Conservation (phyloP, 2,113 vertebrate genomes). For the Vombatus ursinus region DNA sequence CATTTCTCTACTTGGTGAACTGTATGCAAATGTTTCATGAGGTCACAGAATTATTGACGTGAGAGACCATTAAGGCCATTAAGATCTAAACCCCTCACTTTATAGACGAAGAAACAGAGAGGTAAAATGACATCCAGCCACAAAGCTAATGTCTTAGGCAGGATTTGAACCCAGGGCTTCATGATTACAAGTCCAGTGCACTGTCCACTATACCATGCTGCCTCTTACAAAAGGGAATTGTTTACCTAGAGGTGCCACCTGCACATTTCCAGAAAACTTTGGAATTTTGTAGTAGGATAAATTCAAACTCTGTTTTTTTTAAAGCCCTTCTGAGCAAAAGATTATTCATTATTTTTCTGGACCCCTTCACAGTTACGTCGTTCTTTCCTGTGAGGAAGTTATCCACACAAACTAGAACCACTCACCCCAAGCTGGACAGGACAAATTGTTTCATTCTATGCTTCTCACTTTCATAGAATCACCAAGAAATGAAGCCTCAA, state of each 20-base stretch:
- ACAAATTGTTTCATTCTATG: not conserved
- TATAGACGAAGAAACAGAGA: not conserved
- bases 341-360: not conserved
- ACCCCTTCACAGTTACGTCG: not conserved
- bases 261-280: not conserved
- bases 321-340: not conserved
- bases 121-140: not conserved
- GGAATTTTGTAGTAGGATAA: not conserved
- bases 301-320: not conserved
- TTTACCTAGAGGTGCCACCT: not conserved
- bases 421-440: not conserved
- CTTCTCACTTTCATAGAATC: not conserved
- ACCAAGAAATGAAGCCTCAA: constrained; percentile 8
- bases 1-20: no score
- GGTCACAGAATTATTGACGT: no score
- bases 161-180: not conserved
- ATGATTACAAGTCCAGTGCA: not conserved
- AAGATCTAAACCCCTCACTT: not conserved
- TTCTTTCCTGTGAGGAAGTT: not conserved
- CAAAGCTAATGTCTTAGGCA: not conserved
- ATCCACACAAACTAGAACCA: not conserved
- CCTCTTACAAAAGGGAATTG: not conserved
- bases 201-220: not conserved
- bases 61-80: no score
- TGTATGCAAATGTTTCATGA: no score